These are phyloP conservation scores for Scaptodrosophila latifasciaeformis DNA, from an alignment of 2,888 invertebrate species.

Conservation along the genomic window DNA sequence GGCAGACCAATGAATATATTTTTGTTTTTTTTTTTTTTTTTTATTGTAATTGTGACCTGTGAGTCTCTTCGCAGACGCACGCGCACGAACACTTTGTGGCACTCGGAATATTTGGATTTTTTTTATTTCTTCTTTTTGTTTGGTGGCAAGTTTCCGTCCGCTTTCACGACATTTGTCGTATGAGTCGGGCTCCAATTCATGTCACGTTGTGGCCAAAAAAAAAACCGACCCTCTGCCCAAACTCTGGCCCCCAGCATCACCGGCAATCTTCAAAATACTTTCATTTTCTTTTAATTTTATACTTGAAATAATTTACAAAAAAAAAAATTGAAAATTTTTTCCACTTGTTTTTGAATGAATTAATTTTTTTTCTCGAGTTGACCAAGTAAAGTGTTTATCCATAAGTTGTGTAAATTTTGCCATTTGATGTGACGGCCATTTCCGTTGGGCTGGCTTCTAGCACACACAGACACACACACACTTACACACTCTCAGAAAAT, in stretches of 20 bases:
- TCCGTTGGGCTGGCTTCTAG: slow-evolving; percentile 36
- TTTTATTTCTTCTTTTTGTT: no score
- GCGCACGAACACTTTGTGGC: neutral
- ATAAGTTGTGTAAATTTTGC: slow-evolving; percentile 48
- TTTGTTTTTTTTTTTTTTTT: no score
- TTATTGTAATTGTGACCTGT: neutral
- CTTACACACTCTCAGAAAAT: neutral
- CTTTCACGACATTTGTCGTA: no score
- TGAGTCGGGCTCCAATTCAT: slow-evolving; percentile 50
- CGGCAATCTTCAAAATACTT: slow-evolving; percentile 51
- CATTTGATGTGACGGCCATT: slow-evolving; percentile 52
- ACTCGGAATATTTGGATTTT: no score
- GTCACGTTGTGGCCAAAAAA: slow-evolving; percentile 56
- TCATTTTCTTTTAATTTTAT: slow-evolving; percentile 65
- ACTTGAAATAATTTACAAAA: slow-evolving; percentile 33
- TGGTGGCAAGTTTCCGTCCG: no score
- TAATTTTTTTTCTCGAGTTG: slow-evolving; percentile 31
- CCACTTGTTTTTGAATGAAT: slow-evolving; percentile 22
- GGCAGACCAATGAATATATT: no score
- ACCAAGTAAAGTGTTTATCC: slow-evolving; percentile 55
- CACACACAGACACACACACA: slow-evolving; percentile 3
- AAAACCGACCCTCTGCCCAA: slow-evolving; percentile 28
- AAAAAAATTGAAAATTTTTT: no score
- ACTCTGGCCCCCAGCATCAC: slow-evolving; percentile 17
- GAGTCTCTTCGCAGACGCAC: neutral